These are phyloP conservation scores for Tubulanus polymorphus DNA, from an alignment of 2,888 invertebrate species.

Conservation along the genomic window DNA sequence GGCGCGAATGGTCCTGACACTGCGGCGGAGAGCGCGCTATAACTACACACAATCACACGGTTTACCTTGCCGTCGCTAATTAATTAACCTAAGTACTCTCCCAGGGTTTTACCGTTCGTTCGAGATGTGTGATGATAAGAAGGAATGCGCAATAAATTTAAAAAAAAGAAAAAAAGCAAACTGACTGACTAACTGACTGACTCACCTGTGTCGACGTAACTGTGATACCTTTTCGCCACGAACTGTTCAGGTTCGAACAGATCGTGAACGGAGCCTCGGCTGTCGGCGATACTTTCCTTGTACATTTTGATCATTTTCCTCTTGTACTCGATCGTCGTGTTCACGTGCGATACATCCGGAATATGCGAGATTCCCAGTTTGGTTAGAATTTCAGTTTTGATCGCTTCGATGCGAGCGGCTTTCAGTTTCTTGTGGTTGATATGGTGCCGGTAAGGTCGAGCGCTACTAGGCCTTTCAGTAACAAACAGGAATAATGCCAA, in stretches of 20 bases:
- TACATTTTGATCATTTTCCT: slow-evolving; percentile 18
- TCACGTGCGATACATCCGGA: slow-evolving; percentile 17
- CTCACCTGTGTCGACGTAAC: slow-evolving; percentile 19
- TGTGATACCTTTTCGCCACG: slow-evolving; percentile 20
- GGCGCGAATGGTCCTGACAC: too few relatives aligned
- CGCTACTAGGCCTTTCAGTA: not conserved
- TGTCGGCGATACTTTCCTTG: slow-evolving; percentile 16
- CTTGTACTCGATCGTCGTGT: slow-evolving; percentile 18
- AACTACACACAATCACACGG: too few relatives aligned
- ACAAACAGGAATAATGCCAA: too few relatives aligned
- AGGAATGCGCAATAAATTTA: too few relatives aligned
- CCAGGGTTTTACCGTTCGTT: too few relatives aligned
- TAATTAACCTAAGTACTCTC: too few relatives aligned
- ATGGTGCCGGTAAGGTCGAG: not conserved
- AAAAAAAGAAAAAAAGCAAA: too few relatives aligned
- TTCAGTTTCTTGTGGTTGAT: not conserved
- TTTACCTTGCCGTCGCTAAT: too few relatives aligned
- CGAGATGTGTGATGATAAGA: too few relatives aligned
- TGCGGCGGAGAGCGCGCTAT: too few relatives aligned
- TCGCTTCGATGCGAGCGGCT: not conserved
- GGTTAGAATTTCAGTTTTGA: not conserved
- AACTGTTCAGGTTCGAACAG: slow-evolving; percentile 16
- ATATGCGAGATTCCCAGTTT: not conserved
- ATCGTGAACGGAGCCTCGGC: slow-evolving; percentile 3
- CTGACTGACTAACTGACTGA: too few relatives aligned